Evolutionary conservation across 2,888 invertebrate species (phyloP), one percentile per base, ranked within the genome.

Genomic region (Saturnia japonica): DNA sequence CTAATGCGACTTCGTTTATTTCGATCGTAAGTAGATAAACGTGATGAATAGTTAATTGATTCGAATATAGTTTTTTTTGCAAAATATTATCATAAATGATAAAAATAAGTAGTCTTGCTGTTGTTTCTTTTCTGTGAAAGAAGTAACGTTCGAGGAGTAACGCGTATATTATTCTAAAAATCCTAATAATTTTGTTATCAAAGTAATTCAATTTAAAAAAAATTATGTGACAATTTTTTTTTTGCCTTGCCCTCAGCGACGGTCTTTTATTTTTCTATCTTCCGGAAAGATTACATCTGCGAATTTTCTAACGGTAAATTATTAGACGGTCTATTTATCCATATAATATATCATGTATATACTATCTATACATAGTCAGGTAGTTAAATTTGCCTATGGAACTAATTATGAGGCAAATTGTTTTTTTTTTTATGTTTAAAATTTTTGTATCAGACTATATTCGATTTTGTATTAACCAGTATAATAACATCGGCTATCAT

Each of bases 401-500:
- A 47, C 34, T 34, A 34, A 16, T 19, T 1, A 6, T 1, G 14
- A 14, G 47, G 6, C 19, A 47, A 16, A 47, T 19, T 47, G 12
- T 34, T 4, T 34, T 4, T 34, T 4, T 34, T 34, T 34, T 34
- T 4, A 4, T 4, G 34, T 34, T 34, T 34, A n/a, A n/a, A n/a
- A 4, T 34, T 43, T 43, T 43, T 9, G 1, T 11, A 43, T 43
- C 9, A 43, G 43, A 43, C 43, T 43, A 43, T 43, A 43, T 43
- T 43, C 9, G 14, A 43, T 43, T 43, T 43, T 43, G n/a, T 43
- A 47, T 47, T 14, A 47, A 47, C 14, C 19, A 47, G 19, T 47
- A 47, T 54, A 69, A 67, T 77, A 80, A 79, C 73, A 51, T 67
- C 67, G 25, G 66, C 51, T 77, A 78, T 78, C 80, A 71, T 83